Base-by-base conservation (phyloP, 2,797 vertebrate genomes). In the Taeniopygia guttata region DNA sequence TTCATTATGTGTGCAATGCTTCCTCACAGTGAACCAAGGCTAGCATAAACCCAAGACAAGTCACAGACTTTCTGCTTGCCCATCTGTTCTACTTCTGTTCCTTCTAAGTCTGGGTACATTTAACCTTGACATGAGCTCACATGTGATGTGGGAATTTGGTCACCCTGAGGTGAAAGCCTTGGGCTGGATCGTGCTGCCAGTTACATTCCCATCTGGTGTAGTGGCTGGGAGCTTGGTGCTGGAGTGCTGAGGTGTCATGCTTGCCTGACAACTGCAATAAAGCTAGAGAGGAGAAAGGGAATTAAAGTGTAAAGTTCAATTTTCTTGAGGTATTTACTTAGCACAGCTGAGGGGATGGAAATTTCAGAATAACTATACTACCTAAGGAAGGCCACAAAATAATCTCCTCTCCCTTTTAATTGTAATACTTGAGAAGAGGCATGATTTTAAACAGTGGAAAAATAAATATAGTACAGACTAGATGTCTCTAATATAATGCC, bases 221-320 rank as follows among this genome's bases (percentile, higher is more conserved):
- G 36, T 29, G 49, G 9, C 81, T 89, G 51, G 52, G 67, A 72
- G 64, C 49, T 64, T 4, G 5, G 51, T 51, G 64, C 22, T 5
- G 7, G 32, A 8, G 2, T 83, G 58, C 48, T 87, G 49, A 55
- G 30, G 8, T 0, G 0, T 79, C 70, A 51, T 0, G 0, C 49
- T 75, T 62, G 36, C 43, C 68, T 90, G 66, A 74, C 40, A 78
- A 58, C 29, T 67, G 32, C 45, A 79, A 2, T 73, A 86, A 49
- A 78, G 8, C 9, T 89, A 49, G 19, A 58, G 30, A 87, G 75
- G 67, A 72, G 27, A 54, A 38, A 32, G 25, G 27, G 34, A 66
- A 48, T 72, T 69, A 58, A 84, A 69, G 43, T 42, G 21, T 77
- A 55, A 89, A 87, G 81, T 77, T 83, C 10, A 4, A 4, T 49